Conservation (phyloP, 2,113 vertebrate species). For the Emberiza fucata region DNA sequence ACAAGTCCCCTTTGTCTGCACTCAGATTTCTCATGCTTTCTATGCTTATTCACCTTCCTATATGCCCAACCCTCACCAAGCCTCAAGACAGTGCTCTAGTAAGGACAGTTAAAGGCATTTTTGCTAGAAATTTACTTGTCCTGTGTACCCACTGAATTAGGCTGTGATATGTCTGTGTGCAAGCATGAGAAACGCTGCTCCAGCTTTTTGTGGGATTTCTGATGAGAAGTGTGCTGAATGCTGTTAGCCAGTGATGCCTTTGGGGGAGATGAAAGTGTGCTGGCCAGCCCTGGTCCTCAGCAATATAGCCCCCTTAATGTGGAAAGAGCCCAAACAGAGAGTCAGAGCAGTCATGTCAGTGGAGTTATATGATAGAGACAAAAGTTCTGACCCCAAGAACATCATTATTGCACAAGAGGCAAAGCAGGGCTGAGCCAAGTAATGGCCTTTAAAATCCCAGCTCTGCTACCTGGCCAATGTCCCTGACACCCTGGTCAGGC, state of each 20-base stretch:
- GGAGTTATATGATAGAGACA: neutral
- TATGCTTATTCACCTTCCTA: neutral
- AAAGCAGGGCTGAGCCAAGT: neutral
- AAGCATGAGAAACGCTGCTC: neutral
- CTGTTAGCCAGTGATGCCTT: neutral
- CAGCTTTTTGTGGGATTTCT: neutral
- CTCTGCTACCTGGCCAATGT: neutral
- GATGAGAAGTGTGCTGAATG: neutral
- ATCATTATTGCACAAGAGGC: neutral
- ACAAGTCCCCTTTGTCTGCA: neutral
- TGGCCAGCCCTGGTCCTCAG: neutral
- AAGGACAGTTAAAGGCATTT: neutral
- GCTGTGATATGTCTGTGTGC: neutral
- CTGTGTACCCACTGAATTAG: neutral
- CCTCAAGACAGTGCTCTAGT: neutral
- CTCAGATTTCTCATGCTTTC: neutral
- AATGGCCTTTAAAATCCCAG: neutral
- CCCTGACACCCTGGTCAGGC: neutral
- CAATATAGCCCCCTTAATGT: neutral
- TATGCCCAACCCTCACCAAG: neutral
- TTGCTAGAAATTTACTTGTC: neutral
- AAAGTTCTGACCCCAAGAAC: neutral
- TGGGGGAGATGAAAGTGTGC: neutral
- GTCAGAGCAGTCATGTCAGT: neutral
- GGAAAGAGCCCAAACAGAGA: neutral